Percentiles rank a stretch among this genome's conserved stretches.
These are phyloP conservation scores for Huso huso DNA, from an alignment of 2,797 vertebrate genomes.

Conservation along the genomic window DNA sequence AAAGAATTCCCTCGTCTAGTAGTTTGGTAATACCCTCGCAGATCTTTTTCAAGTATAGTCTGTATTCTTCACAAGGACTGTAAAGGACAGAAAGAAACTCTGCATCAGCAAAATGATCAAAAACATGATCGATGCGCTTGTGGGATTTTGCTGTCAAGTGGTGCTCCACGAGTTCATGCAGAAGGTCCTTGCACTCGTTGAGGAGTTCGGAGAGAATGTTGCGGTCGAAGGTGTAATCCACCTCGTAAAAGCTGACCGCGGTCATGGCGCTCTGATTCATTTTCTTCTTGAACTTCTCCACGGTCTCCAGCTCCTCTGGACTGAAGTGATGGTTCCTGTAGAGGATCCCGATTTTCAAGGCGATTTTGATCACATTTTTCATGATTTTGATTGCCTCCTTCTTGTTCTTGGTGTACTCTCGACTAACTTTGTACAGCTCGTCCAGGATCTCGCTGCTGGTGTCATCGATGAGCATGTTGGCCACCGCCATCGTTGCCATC, in stretches of 20 bases:
- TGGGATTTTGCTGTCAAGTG: slow-evolving; percentile 89
- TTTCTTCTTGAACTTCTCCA: slow-evolving; percentile 95
- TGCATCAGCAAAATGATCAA: slow-evolving; percentile 83
- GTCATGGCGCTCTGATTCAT: slow-evolving; percentile 98
- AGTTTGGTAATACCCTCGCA: slow-evolving; percentile 95
- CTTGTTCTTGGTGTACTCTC: slow-evolving; percentile 85
- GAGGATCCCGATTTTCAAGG: slow-evolving; percentile 90
- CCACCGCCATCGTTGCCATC: slow-evolving; percentile 92
- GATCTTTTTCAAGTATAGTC: slow-evolving; percentile 88
- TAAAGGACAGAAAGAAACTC: slow-evolving; percentile 87
- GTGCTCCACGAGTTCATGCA: slow-evolving; percentile 84
- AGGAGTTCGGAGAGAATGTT: slow-evolving; percentile 86
- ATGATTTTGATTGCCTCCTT: slow-evolving; percentile 95
- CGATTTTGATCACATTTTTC: slow-evolving; percentile 95
- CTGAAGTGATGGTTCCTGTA: slow-evolving; percentile 94
- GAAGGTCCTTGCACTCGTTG: slow-evolving; percentile 85
- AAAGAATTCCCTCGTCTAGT: slow-evolving; percentile 88
- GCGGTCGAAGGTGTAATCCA: slow-evolving; percentile 92
- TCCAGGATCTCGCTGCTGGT: slow-evolving; percentile 94
- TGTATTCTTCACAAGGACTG: slow-evolving; percentile 77
- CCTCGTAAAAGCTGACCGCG: slow-evolving; percentile 91
- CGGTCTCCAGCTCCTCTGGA: slow-evolving; percentile 78
- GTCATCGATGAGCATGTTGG: slow-evolving; percentile 91
- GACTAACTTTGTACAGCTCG: slow-evolving; percentile 89
- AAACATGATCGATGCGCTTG: slow-evolving; percentile 86